Base-by-base conservation (phyloP, 2,888 invertebrate species). In the Dinocampus coccinellae region DNA sequence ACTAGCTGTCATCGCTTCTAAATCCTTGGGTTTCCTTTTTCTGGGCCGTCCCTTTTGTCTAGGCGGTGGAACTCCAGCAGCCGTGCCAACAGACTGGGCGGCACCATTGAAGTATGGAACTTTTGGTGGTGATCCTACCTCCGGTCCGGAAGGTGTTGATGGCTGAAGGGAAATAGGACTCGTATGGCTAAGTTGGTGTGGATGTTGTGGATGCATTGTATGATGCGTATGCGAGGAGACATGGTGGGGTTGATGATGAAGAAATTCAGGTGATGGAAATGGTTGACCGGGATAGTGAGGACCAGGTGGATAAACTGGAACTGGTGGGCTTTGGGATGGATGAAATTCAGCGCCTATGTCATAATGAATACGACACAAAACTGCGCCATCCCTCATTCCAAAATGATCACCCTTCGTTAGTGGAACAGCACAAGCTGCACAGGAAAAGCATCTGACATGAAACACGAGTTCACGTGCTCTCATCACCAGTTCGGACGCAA, bases 341-440 rank as follows among this genome's bases (percentile, higher is more conserved):
- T 87, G 85, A 52, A 85, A 77, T 70, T 85, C 87, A 16, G 86
- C 86, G 13, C 86, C 89, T 87, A 91, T 89, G 83, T 92, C 92
- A 86, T 92, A 92, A 85, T 93, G 93, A 73, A 91, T 86, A 89
- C 95, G 93, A 90, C 97, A 97, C 86, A 96, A 94, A 62, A 97
- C 94, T 78, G 94, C 92, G 70, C 95, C 93, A 80, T 96, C 95
- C 79, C 95, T 91, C 90, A 97, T 95, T 78, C 97, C 97, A 89
- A 97, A 98, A 82, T 96, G 96, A 87, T 98, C 98, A 53, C 98
- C 98, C 85, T 97, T 96, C 72, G 94, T 95, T 73, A 98, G 90
- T 3, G 94, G 93, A 42, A 94, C 91, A 86, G 93, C 93, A 90
- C 98, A 98, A 64, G 94, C 92, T 55, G 94, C 93, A 88, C 98